Evolutionary conservation across 1,140 invertebrate genomes (phyloP).

Genomic region (Globodera rostochiensis): DNA sequence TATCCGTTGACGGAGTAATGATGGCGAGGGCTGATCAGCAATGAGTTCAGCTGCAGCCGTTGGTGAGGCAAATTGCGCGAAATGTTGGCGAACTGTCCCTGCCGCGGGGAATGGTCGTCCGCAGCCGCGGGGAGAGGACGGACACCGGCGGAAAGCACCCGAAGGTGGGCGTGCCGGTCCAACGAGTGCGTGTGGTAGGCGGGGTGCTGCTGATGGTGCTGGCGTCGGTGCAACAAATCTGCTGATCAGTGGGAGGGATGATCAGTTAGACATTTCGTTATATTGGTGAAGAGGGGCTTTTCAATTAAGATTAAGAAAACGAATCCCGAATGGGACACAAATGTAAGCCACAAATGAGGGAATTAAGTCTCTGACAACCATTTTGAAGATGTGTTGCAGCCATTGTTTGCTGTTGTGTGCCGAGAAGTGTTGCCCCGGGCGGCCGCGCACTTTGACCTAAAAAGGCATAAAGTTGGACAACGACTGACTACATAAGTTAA

Average conservation of each 20-base stretch:
- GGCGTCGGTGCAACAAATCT: slow-evolving; percentile 9
- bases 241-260: background rate
- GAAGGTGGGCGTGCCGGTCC: slow-evolving; percentile 39
- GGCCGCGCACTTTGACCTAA: background rate
- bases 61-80: slow-evolving; percentile 6
- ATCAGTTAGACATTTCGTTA: background rate
- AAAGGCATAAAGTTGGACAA: too few relatives aligned
- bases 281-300: too few relatives aligned
- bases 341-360: background rate
- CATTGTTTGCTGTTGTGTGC: background rate
- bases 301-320: too few relatives aligned
- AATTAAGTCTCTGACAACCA: background rate
- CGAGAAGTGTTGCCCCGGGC: background rate
- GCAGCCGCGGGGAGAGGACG: background rate
- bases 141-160: slow-evolving; percentile 30
- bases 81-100: slow-evolving; percentile 3
- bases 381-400: background rate
- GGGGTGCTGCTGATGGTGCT: slow-evolving; percentile 5
- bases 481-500: too few relatives aligned
- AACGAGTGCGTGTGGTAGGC: slow-evolving; percentile 43
- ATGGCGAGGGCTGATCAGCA: slow-evolving; percentile 27
- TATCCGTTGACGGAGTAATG: slow-evolving; percentile 15
- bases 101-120: background rate
- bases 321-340: background rate
- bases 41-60: slow-evolving; percentile 13